Evolutionary conservation across 1,140 invertebrate genomes (phyloP), one percentile per base, ranked within the genome.

Genomic region (Pogonognathellus flavescens): DNA sequence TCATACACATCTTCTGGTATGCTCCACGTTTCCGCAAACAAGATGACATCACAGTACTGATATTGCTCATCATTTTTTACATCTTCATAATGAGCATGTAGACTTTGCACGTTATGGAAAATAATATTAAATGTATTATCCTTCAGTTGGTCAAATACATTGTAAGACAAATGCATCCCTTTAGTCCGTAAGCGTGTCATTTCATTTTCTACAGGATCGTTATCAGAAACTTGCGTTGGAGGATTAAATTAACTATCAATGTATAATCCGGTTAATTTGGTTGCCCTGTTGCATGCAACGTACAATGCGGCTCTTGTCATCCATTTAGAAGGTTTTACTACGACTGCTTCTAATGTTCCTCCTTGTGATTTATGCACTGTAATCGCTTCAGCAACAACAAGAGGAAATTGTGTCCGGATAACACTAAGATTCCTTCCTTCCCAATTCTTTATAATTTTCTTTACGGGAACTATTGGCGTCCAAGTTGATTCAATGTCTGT

Each of bases 351-450:
- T 13, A 80, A 76, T 8, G 84, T 76, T 1, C 50, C 31, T 1
- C 87, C 85, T 62, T 87, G 87, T 3, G 84, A 81, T 18, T 86
- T 88, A 22, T 52, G 49, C 2, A 86, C 81, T 0, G 87, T 88
- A 7, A 85, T 86, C 0, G 70, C 85, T 25, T 88, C 50, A 8
- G 85, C 85, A 31, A 83, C 49, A 0, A 81, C 14, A 8, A 88
- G 6, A 41, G 87, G 85, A 66, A 88, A 66, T 20, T 86, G 87
- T 0, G 0, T 80, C 14, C 87, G 31, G n/a, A 49, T 16, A 0
- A 76, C 70, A 6, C 41, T 25, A 0, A 76, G 7, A 20, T 76
- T 14, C 1, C 22, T 22, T 16, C 62, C 20, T 1, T 11, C 7
- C 41, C 72, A 70, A 60, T 57, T 52, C 59, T 85, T 85, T 0